A percentile compares a stretch with the other conserved stretches of the same genome.
Evolutionary conservation across 2,113 vertebrate genomes (phyloP).

Genomic region (Carollia perspicillata): DNA sequence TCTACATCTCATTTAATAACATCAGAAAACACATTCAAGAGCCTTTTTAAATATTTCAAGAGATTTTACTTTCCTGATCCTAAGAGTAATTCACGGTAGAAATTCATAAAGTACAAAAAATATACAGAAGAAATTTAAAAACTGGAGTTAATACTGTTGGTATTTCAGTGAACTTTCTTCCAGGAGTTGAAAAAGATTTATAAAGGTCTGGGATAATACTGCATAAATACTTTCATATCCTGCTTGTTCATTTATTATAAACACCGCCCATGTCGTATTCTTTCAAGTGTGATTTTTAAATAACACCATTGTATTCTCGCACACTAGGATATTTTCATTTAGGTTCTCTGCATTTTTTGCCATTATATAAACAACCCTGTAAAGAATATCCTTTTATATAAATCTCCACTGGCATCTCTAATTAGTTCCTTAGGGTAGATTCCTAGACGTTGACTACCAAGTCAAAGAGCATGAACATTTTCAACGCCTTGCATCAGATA

Average conservation of each 20-base stretch:
- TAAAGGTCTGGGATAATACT: neutral
- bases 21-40: neutral
- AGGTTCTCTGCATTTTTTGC: neutral
- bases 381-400: neutral
- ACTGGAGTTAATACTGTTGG: neutral
- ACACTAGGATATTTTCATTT: constrained; percentile 16
- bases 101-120: constrained; percentile 25
- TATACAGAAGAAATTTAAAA: constrained; percentile 51
- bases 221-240: neutral
- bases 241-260: constrained; percentile 2
- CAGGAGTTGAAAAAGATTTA: neutral
- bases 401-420: neutral
- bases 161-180: neutral
- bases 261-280: neutral
- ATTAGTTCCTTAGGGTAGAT: constrained; percentile 19
- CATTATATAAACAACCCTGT: neutral
- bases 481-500: neutral
- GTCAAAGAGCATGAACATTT: neutral
- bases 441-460: neutral
- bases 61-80: constrained; percentile 12
- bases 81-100: neutral
- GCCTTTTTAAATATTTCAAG: constrained; percentile 7
- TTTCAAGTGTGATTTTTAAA: constrained; percentile 38
- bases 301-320: neutral
- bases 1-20: neutral